phyloP scores from a whole-genome alignment of 2,888 invertebrate species.

The Ecliptopera silaceata region DNA sequence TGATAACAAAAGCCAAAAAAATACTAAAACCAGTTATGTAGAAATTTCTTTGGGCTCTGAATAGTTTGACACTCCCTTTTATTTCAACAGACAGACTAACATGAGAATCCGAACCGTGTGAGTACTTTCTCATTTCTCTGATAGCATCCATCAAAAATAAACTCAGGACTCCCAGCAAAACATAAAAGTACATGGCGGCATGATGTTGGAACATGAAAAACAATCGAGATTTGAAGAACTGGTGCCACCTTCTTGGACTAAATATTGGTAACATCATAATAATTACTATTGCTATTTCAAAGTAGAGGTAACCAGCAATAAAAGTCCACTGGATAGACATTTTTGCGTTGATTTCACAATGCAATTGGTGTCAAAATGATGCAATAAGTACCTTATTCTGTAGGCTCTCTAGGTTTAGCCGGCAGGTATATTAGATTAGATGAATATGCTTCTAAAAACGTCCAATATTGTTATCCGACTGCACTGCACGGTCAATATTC shows the following conservation, averaged over 20 bases:
- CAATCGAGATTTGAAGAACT: conserved; percentile 88
- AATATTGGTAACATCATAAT: conserved; percentile 87
- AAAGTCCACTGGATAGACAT: conserved; percentile 93
- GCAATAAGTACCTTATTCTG: no score
- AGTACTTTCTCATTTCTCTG: conserved; percentile 88
- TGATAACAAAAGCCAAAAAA: conserved; percentile 87
- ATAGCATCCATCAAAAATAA: conserved; percentile 88
- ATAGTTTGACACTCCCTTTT: conserved; percentile 87
- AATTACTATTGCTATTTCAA: conserved; percentile 85
- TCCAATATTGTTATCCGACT: no score
- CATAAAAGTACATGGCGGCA: conserved; percentile 87
- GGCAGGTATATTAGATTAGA: no score
- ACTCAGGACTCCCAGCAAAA: conserved; percentile 81
- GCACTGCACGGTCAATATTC: no score
- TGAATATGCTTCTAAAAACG: no score
- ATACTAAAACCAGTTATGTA: conserved; percentile 91
- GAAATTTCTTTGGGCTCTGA: conserved; percentile 90
- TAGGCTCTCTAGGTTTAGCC: no score
- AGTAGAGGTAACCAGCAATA: conserved; percentile 88
- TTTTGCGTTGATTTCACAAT: conserved; percentile 40
- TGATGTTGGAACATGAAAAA: conserved; percentile 84
- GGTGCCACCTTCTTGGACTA: conserved; percentile 89
- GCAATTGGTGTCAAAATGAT: neutral
- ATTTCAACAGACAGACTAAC: conserved; percentile 84
- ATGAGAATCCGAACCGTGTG: conserved; percentile 69